phyloP scores from a whole-genome alignment of 2,113 vertebrate species.

The Chamaea fasciata region DNA sequence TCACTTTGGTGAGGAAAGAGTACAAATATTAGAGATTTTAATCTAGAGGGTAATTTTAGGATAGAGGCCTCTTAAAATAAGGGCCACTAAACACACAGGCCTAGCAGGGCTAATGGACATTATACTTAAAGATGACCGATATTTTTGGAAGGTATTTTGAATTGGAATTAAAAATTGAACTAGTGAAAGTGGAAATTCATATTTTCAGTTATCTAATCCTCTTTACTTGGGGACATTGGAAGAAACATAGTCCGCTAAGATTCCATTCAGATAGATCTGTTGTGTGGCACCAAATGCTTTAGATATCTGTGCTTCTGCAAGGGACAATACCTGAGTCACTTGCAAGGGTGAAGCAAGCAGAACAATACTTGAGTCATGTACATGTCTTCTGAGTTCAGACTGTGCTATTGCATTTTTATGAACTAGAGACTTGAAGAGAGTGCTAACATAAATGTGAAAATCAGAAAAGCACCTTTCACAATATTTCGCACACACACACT shows the following conservation, averaged over 20 bases:
- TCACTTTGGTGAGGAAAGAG: background rate
- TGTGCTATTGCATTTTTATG: background rate
- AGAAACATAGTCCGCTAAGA: background rate
- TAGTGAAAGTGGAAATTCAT: background rate
- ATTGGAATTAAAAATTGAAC: background rate
- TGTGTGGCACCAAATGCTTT: background rate
- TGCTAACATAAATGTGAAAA: background rate
- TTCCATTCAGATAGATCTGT: background rate
- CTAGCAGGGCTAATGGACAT: background rate
- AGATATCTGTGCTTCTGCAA: background rate
- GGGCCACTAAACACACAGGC: background rate
- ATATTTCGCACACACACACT: background rate
- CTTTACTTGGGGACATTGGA: background rate
- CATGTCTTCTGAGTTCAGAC: background rate
- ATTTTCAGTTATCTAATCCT: background rate
- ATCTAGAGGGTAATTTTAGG: background rate
- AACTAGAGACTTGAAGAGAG: background rate
- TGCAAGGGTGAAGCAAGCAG: background rate
- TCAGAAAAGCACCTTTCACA: rapidly evolving
- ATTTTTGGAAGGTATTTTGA: background rate
- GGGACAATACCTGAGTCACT: background rate
- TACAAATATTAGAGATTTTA: background rate
- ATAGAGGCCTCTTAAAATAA: background rate
- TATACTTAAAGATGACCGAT: background rate
- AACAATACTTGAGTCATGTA: background rate